Conservation (phyloP, 2,797 vertebrate species). For the Melanotaenia boesemani region DNA sequence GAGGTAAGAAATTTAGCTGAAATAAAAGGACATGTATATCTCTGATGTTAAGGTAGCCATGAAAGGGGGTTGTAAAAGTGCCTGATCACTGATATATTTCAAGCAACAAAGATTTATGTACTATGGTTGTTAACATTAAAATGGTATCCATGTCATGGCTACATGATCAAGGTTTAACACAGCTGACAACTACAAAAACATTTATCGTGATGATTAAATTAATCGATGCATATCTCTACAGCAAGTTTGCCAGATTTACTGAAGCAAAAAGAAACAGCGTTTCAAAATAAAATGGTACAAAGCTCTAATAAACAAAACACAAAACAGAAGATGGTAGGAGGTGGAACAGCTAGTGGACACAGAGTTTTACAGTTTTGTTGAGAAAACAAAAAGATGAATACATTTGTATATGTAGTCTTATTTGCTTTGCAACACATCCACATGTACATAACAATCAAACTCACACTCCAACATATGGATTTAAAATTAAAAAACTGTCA, state of each 20-base stretch:
- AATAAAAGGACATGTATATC: neutral
- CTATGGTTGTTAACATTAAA: neutral
- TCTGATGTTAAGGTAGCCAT: neutral
- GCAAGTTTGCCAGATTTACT: constrained; percentile 11
- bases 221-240: constrained; percentile 3
- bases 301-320: constrained; percentile 7
- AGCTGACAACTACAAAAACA: constrained; percentile 15
- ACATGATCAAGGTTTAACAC: constrained; percentile 11
- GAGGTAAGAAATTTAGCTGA: constrained; percentile 13
- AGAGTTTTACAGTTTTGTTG: constrained; percentile 16
- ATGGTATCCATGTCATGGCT: neutral
- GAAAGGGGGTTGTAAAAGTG: neutral
- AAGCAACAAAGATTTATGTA: neutral
- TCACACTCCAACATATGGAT: constrained; percentile 34
- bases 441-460: constrained; percentile 19
- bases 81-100: neutral
- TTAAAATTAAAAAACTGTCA: constrained; percentile 65
- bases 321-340: constrained; percentile 2
- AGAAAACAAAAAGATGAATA: constrained; percentile 24
- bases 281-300: constrained; percentile 20
- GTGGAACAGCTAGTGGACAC: constrained; percentile 47
- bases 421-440: constrained; percentile 4
- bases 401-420: neutral
- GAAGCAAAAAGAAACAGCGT: constrained; percentile 7
- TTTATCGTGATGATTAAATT: neutral